Evolutionary conservation across 2,113 vertebrate species (phyloP).

Genomic region (Syrrhaptes paradoxus): DNA sequence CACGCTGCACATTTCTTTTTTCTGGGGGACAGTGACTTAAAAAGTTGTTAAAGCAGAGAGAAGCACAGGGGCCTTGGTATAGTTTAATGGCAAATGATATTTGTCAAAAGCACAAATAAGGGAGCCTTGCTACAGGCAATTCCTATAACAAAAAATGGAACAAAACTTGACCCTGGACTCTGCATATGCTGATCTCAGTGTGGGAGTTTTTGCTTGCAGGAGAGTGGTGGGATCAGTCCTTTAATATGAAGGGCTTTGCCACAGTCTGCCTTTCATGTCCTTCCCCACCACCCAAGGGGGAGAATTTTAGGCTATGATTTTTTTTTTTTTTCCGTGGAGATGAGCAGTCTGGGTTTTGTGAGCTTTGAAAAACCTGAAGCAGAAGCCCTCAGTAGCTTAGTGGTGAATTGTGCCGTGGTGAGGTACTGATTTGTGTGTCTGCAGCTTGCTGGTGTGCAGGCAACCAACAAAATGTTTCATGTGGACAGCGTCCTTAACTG

Average conservation of each 20-base stretch:
- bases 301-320: not conserved
- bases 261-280: not conserved
- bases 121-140: not conserved
- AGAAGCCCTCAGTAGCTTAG: not conserved
- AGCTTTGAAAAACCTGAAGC: not conserved
- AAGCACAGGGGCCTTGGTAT: not conserved
- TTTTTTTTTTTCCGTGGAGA: not conserved
- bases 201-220: not conserved
- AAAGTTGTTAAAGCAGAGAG: not conserved
- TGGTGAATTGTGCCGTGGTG: rapidly evolving
- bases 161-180: not conserved
- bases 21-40: not conserved
- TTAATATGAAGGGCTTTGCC: not conserved
- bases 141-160: not conserved
- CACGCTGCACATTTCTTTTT: not conserved
- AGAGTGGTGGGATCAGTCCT: not conserved
- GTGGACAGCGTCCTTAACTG: not conserved
- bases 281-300: not conserved
- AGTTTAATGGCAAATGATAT: slow-evolving; percentile 19
- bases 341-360: not conserved
- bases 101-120: not conserved
- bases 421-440: not conserved
- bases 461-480: not conserved
- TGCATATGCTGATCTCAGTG: not conserved
- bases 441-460: not conserved